Base-by-base conservation (phyloP, 2,113 vertebrate genomes). In the Cranoglanis bouderius region DNA sequence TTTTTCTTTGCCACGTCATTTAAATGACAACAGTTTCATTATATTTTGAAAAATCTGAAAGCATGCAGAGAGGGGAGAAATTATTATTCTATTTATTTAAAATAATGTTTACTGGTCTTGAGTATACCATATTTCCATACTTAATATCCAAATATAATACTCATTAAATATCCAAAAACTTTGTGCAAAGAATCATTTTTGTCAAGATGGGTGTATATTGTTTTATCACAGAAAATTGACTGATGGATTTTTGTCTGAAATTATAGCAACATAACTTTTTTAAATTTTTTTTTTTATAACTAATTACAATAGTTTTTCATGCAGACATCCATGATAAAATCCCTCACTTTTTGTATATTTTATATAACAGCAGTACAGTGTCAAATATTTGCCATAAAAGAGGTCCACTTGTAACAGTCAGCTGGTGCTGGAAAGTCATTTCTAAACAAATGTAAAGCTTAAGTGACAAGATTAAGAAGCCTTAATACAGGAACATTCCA, bases 1-100 rank as follows among this genome's bases (percentile, higher is more conserved):
- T 61, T 74, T 21, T 53, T 86, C 38, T 75, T 53, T 57, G 21
- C 9, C 46, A 86, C 59, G 81, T 74, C 38, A 82, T 70, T 9
- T 77, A n/a, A 38, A 75, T 19, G 82, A 26, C 51, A 51, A 43
- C 32, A 63, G 13, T 85, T 81, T 53, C 12, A 38, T 55, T 72
- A 40, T 78, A 53, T 87, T 61, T 38, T 38, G 85, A 38, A 87
- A 87, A 83, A 78, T 72, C 51, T 46, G 78, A n/a, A 85, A 67
- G 59, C 78, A 84, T 77, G 61, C 46, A 85, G 35, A 84, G 61
- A 61, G 10, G 63, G 67, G 32, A 49, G 38, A 49, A 38, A 74
- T 46, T 55, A 53, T 75, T 87, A 32, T 88, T 82, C 9, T 86
- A 59, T 90, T 90, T 86, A 86, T 90, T 90, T 78, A 26, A 67